Percentiles rank a stretch among this genome's conserved stretches.
Conservation (phyloP, 37 sponge, comb jelly and placozoan species). For the Halichondria panicea region DNA sequence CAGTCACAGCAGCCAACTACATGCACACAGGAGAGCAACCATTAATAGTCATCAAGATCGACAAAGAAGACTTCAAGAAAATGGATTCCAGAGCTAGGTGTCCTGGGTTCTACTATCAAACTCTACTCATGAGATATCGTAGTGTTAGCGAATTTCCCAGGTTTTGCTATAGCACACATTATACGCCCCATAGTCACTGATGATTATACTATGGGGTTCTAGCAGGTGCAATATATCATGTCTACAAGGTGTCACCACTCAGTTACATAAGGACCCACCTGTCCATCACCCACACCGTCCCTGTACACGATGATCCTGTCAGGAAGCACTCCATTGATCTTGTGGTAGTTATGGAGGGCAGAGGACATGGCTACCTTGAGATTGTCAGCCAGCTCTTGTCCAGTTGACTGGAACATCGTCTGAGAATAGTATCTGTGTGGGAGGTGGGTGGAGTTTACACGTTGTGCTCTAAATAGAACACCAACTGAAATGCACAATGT, state of each 20-base stretch:
- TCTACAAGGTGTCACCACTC: too few relatives aligned
- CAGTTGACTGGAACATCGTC: constrained; percentile 84
- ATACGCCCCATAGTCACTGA: too few relatives aligned
- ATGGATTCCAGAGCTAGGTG: neutral
- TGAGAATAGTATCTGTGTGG: constrained; percentile 79
- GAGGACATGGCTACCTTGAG: constrained; percentile 72
- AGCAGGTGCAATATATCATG: too few relatives aligned
- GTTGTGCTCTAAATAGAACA: neutral
- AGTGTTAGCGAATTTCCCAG: too few relatives aligned
- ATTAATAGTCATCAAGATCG: too few relatives aligned
- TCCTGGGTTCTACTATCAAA: neutral
- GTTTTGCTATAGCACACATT: too few relatives aligned
- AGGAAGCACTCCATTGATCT: constrained; percentile 76
- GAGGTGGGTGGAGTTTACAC: too few relatives aligned
- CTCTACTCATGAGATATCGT: neutral
- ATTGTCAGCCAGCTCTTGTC: constrained; percentile 87
- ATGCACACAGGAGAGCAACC: too few relatives aligned
- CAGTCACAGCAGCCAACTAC: constrained; percentile 56
- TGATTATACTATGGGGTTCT: too few relatives aligned
- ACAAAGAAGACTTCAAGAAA: neutral
- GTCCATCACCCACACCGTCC: constrained; percentile 98
- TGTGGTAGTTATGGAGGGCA: constrained; percentile 72
- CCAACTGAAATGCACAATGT: neutral
- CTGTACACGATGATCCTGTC: constrained; percentile 92
- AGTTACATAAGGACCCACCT: constrained; percentile 41